phyloP scores from a whole-genome alignment of 1,140 invertebrate genomes.

The Tribolium castaneum region DNA sequence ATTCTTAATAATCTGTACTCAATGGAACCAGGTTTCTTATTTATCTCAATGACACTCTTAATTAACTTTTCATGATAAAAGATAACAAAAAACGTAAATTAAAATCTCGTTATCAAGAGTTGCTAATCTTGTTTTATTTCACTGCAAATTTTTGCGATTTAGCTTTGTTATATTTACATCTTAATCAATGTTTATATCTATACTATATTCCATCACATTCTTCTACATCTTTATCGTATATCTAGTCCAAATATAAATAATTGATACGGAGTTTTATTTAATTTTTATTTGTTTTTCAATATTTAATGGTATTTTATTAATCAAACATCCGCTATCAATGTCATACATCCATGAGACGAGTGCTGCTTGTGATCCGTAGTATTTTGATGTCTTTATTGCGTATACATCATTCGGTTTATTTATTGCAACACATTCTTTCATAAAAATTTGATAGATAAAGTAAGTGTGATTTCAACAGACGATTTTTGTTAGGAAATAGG shows the following conservation, averaged over 20 bases:
- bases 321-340: conserved; percentile 24
- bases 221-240: not conserved
- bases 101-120: not conserved
- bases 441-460: conserved; percentile 35
- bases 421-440: conserved; percentile 34
- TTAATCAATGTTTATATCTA: not conserved
- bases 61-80: conserved; percentile 9
- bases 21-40: not conserved
- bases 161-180: not conserved
- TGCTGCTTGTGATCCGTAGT: conserved; percentile 12
- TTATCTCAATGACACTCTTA: conserved; percentile 7
- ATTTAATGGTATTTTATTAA: conserved; percentile 23
- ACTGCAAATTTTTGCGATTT: not conserved
- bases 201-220: not conserved
- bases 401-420: conserved; percentile 31
- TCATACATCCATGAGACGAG: conserved; percentile 11
- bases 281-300: not conserved
- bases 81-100: conserved; percentile 8
- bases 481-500: conserved; percentile 25
- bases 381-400: conserved; percentile 32
- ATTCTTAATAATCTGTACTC: not conserved
- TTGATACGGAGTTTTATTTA: not conserved
- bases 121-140: not conserved
- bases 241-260: conserved; percentile 23
- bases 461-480: conserved; percentile 28